Base-by-base conservation (phyloP, 2,797 vertebrate species). In the Sebastiscus albofasciatus region DNA sequence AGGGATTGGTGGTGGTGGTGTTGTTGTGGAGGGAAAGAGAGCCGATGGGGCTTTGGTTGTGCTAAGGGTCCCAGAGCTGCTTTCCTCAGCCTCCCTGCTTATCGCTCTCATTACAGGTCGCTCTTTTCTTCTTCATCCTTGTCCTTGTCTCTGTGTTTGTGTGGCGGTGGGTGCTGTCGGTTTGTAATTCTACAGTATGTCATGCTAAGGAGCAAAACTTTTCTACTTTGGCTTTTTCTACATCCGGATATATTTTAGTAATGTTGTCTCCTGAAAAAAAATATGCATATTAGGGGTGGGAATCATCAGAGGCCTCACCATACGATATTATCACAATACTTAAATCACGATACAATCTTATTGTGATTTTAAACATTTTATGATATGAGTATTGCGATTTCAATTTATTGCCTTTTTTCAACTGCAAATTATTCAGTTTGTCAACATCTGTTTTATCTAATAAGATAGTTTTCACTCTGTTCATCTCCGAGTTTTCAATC, bases 31-130 rank as follows among this genome's bases (percentile, higher is more conserved):
- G 62, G 31, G 26, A 18, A 55, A 67, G 26, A 42, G 49, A 81
- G 87, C 82, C 70, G 27, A 66, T 75, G 85, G 94, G 80, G 94
- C 85, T 95, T 92, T 94, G 92, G 89, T 93, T 90, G 90, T 93
- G 92, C 91, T 94, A 85, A 90, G 85, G 89, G 84, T 95, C 94
- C 94, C 89, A 77, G 73, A 81, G 86, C 75, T 84, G 75, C 81
- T 77, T 75, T 69, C 80, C 66, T 66, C 62, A 79, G 66, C 64
- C 80, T 79, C 65, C 62, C 56, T 80, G 77, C 76, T 84, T 76
- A 72, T 79, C n/a, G 8, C 70, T 82, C 76, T 82, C 78, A 88
- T 85, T 81, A 79, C 85, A 77, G 80, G 67, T 84, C 52, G 24
- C 60, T 74, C 65, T 79, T 79, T 64, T 84, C 77, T 86, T 81